Evolutionary conservation across 1,140 invertebrate genomes (phyloP).

Genomic region (Lithobius niger): DNA sequence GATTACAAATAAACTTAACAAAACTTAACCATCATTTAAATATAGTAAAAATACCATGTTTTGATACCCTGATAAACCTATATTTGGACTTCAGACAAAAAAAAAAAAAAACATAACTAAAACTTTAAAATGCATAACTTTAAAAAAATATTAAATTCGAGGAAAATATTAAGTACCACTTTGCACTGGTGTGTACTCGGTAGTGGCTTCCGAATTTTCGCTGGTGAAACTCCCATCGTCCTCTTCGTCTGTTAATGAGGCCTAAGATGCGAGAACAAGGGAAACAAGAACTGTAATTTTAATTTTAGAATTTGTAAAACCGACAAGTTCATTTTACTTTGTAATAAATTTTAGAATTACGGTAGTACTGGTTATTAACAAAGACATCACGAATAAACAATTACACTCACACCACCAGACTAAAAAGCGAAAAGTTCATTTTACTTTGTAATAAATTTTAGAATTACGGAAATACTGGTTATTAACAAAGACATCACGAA

Average conservation of each 20-base stretch:
- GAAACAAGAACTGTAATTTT: too few relatives aligned
- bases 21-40: too few relatives aligned
- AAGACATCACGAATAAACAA: too few relatives aligned
- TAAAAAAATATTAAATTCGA: background rate
- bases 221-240: conserved; percentile 50
- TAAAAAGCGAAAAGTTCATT: too few relatives aligned
- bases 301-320: too few relatives aligned
- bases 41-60: too few relatives aligned
- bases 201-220: conserved; percentile 48
- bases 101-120: background rate
- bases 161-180: conserved; percentile 21
- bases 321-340: too few relatives aligned
- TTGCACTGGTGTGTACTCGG: conserved; percentile 33
- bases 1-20: too few relatives aligned
- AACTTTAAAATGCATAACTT: background rate
- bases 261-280: conserved; percentile 21
- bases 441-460: conserved; percentile 4
- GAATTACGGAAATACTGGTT: background rate
- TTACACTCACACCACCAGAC: too few relatives aligned
- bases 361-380: background rate
- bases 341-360: conserved; percentile 2
- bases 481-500: too few relatives aligned
- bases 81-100: background rate
- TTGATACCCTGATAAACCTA: too few relatives aligned
- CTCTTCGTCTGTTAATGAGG: conserved; percentile 25